Conservation (phyloP, 2,113 vertebrate species). For the Halichoerus grypus region DNA sequence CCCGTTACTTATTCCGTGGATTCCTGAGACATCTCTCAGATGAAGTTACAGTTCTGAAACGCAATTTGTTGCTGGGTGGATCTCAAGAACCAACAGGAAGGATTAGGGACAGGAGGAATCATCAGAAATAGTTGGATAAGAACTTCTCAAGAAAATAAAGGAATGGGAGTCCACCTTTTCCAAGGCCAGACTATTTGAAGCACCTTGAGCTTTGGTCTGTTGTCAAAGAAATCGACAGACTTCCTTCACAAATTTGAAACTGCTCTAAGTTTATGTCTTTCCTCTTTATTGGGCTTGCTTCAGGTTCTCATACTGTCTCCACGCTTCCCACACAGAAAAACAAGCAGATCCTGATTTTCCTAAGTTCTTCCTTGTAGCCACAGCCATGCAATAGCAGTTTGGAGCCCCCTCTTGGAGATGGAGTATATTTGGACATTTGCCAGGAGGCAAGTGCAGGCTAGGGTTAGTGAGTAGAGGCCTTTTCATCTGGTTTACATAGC, state of each 20-base stretch:
- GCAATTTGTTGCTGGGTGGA: not conserved
- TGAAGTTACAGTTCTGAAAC: not conserved
- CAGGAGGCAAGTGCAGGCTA: not conserved
- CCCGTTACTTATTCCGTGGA: constrained; percentile 35
- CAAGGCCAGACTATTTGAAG: not conserved
- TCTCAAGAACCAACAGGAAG: not conserved
- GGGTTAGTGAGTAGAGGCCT: not conserved
- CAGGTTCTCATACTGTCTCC: not conserved
- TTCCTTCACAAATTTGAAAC: not conserved
- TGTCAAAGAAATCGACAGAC: not conserved
- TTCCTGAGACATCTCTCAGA: constrained; percentile 6
- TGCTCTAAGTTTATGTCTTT: not conserved
- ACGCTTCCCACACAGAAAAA: not conserved
- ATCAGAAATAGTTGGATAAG: not conserved
- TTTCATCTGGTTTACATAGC: constrained; percentile 78
- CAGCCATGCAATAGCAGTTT: constrained; percentile 21
- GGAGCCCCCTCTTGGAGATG: constrained; percentile 72
- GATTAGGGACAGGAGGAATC: not conserved
- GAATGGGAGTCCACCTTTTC: not conserved
- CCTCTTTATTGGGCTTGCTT: not conserved
- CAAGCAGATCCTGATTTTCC: not conserved
- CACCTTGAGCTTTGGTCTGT: not conserved
- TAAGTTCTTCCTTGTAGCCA: not conserved
- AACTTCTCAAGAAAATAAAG: constrained; percentile 12
- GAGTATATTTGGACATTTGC: not conserved